Evolutionary conservation across 2,113 vertebrate genomes (phyloP), one percentile per base, ranked within the genome.

Genomic region (Thamnaconus septentrionalis): DNA sequence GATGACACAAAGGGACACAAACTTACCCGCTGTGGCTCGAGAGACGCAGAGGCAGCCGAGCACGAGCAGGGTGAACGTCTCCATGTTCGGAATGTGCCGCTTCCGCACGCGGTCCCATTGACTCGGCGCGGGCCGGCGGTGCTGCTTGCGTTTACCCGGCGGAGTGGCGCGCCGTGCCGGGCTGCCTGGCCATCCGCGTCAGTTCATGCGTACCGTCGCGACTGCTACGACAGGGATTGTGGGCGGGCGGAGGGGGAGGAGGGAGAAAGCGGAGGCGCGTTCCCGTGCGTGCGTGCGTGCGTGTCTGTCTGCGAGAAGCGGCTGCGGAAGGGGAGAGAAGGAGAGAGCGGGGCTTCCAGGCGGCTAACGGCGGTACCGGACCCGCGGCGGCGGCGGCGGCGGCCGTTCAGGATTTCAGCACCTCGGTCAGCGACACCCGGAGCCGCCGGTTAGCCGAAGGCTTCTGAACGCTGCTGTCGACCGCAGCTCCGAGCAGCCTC

Each of bases 1-100:
- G 18, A 31, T 31, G 18, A 53, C 69, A 71, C 68, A 65, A 39
- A 18, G 59, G 48, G 18, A 31, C 18, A 31, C 5, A 66, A 87
- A 92, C 92, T 90, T 88, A 93, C 92, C 91, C 57, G 89, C 90
- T 42, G 79, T 51, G 75, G 87, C 89, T 75, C 70, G 80, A 59
- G 86, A 84, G 45, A 85, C 82, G 58, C 85, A 74, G 82, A 92
- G 68, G 57, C 73, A 90, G 87, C 87, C 64, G 83, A 92, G 76
- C 64, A 88, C 66, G 78, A 91, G 80, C 80, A 91, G 82, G 46
- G 74, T 61, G 77, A 88, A 76, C 65, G 76, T 84, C 84, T 90
- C 87, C 92, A 93, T 93, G 52, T 82, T 90, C 78, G 75, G 48
- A 72, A 52, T 78, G 63, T 69, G 76, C 64, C 72, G 83, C 56